These are phyloP conservation scores for Frankliniella intonsa DNA, from an alignment of 2,888 invertebrate species.

Conservation along the genomic window DNA sequence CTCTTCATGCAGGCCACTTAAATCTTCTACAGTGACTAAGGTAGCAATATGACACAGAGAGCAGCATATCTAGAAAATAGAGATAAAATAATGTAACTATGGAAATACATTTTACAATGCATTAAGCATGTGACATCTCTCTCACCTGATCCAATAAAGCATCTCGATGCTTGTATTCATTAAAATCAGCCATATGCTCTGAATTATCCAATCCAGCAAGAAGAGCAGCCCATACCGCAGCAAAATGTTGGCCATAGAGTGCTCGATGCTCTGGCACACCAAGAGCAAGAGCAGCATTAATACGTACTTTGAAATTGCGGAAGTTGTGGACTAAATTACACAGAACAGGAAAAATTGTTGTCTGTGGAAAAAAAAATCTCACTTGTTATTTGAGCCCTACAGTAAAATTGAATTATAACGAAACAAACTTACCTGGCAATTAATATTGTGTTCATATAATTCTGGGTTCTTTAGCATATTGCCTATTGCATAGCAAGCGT, in stretches of 20 bases:
- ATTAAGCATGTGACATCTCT: slow-evolving; percentile 25
- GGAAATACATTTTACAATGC: slow-evolving; percentile 30
- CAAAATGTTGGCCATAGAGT: slow-evolving; percentile 60
- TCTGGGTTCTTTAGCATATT: slow-evolving; percentile 59
- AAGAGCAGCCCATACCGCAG: slow-evolving; percentile 64
- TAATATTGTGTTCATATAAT: slow-evolving; percentile 42
- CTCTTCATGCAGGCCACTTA: slow-evolving; percentile 52
- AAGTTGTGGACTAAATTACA: slow-evolving; percentile 64
- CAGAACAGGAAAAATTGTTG: slow-evolving; percentile 59
- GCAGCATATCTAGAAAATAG: slow-evolving; percentile 60
- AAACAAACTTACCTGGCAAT: slow-evolving; percentile 52
- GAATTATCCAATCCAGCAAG: slow-evolving; percentile 72
- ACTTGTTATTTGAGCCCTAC: too few relatives aligned
- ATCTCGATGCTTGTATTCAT: slow-evolving; percentile 81
- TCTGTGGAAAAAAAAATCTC: slow-evolving; percentile 46
- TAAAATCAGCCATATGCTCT: slow-evolving; percentile 71
- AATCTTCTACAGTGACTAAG: slow-evolving; percentile 56
- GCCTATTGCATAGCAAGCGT: slow-evolving; percentile 83
- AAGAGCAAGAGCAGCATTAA: slow-evolving; percentile 76
- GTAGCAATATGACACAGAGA: slow-evolving; percentile 67
- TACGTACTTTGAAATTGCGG: slow-evolving; percentile 84
- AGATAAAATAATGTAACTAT: slow-evolving; percentile 32
- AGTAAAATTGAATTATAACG: neutral
- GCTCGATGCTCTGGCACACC: slow-evolving; percentile 56
- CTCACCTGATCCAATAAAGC: slow-evolving; percentile 71